Evolutionary conservation across 2,113 vertebrate species (phyloP).

Genomic region (Pongo pygmaeus): DNA sequence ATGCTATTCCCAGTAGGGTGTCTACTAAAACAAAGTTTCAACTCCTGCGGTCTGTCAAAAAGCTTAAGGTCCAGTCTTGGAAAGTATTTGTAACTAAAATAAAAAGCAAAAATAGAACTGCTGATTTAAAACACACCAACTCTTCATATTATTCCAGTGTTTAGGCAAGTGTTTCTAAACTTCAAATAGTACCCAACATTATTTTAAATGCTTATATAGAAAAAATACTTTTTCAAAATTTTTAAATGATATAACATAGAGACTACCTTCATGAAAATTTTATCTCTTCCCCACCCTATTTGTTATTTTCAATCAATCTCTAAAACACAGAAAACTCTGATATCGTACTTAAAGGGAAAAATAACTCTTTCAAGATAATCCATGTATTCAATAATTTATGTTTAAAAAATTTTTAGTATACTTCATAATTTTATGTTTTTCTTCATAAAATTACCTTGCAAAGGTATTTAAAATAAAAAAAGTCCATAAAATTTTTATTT

Average conservation of each 20-base stretch:
- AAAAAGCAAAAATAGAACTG: slow-evolving; percentile 64
- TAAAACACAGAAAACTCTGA: slow-evolving; percentile 16
- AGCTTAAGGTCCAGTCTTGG: slow-evolving; percentile 91
- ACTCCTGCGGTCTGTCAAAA: slow-evolving; percentile 93
- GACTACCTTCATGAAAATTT: background rate
- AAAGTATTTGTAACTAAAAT: slow-evolving; percentile 93
- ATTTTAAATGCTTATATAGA: background rate
- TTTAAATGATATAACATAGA: background rate
- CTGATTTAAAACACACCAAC: slow-evolving; percentile 63
- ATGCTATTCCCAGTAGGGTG: slow-evolving; percentile 87
- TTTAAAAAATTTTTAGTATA: slow-evolving; percentile 30
- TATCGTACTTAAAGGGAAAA: slow-evolving; percentile 22
- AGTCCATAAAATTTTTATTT: slow-evolving; percentile 17
- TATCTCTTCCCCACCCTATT: background rate
- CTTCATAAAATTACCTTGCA: slow-evolving; percentile 27
- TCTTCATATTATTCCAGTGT: slow-evolving; percentile 55
- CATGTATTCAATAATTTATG: slow-evolving; percentile 27
- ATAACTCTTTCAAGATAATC: slow-evolving; percentile 2
- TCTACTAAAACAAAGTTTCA: slow-evolving; percentile 88
- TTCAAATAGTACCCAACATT: slow-evolving; percentile 22
- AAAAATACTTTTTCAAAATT: background rate
- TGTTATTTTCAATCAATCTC: slow-evolving; percentile 41
- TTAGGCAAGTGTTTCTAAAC: slow-evolving; percentile 47
- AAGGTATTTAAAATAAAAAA: slow-evolving; percentile 22
- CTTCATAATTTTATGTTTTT: background rate